Conservation (phyloP, 2,113 vertebrate genomes). For the Nansenia antarctica region DNA sequence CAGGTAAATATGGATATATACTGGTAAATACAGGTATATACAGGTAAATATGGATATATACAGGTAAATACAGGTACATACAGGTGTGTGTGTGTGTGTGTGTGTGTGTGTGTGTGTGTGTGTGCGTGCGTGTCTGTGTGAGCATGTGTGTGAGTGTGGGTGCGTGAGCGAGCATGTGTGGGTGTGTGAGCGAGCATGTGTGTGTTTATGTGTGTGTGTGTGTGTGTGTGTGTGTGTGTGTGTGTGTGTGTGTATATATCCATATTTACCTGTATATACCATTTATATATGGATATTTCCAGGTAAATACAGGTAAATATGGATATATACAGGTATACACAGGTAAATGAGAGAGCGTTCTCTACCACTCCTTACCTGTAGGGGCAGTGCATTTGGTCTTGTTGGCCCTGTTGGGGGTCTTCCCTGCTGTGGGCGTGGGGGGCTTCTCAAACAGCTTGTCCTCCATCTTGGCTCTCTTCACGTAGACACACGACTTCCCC, state of each 20-base stretch:
- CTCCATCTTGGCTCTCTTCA: slow-evolving; percentile 97
- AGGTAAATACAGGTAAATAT: background rate
- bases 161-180: too few relatives aligned
- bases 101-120: background rate
- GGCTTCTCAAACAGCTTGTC: slow-evolving; percentile 86
- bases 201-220: too few relatives aligned
- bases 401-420: slow-evolving; percentile 71
- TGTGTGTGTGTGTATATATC: too few relatives aligned
- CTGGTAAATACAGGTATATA: too few relatives aligned
- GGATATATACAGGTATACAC: too few relatives aligned
- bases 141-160: too few relatives aligned
- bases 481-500: slow-evolving; percentile 94
- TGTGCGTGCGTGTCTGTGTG: background rate
- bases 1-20: too few relatives aligned
- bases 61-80: too few relatives aligned
- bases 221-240: too few relatives aligned
- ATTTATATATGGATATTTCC: too few relatives aligned
- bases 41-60: background rate
- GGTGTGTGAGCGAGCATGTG: too few relatives aligned
- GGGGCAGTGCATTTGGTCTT: slow-evolving; percentile 68
- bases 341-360: background rate
- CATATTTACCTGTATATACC: too few relatives aligned
- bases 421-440: slow-evolving; percentile 57
- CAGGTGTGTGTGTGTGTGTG: background rate
- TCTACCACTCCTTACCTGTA: slow-evolving; percentile 71